Evolutionary conservation across 1,140 invertebrate species (phyloP).

Genomic region (Caenorhabditis tropicalis): DNA sequence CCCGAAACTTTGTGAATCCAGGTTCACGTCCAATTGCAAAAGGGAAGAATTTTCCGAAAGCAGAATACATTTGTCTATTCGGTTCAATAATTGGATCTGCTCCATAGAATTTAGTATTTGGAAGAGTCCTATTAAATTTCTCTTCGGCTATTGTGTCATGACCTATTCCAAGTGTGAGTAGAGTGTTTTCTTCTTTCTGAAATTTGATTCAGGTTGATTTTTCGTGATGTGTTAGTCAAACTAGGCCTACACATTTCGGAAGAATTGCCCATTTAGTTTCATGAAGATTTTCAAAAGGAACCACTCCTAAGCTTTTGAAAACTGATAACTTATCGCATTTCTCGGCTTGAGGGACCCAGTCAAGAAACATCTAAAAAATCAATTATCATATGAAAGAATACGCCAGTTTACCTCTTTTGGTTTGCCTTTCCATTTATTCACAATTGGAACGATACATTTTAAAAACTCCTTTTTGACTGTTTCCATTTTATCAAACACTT

Average conservation of each 20-base stretch:
- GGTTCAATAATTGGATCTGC: constrained; percentile 19
- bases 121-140: not conserved
- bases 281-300: not conserved
- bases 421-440: not conserved
- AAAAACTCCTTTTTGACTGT: not conserved
- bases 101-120: constrained; percentile 14
- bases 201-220: not conserved
- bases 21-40: not conserved
- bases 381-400: too few relatives aligned
- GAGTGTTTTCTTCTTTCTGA: not conserved
- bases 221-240: too few relatives aligned
- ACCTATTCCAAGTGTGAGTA: not conserved
- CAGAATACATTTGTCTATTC: not conserved
- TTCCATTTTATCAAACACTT: not conserved
- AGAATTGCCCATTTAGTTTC: constrained; percentile 3
- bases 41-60: constrained; percentile 31
- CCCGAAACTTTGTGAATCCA: not conserved
- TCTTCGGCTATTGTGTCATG: not conserved
- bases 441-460: not conserved
- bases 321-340: not conserved
- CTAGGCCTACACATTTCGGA: not conserved
- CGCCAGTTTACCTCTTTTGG: not conserved
- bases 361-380: not conserved
- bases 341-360: not conserved
- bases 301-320: not conserved